phyloP scores from a whole-genome alignment of 2,113 vertebrate species.

The Diadophis punctatus region DNA sequence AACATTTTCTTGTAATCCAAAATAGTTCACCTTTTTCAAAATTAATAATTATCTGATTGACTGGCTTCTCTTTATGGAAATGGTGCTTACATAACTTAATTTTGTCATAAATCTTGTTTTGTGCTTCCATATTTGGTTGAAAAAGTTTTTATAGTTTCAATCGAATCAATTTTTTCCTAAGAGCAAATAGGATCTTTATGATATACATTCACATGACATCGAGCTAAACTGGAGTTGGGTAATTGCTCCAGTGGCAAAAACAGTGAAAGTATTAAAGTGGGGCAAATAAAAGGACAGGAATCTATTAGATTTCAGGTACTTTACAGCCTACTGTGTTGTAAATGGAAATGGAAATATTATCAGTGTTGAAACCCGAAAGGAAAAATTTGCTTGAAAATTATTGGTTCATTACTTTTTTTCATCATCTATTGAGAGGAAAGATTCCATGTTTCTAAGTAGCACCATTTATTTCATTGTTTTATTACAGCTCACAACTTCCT shows the following conservation, averaged over 20 bases:
- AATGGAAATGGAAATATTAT: neutral
- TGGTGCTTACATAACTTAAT: neutral
- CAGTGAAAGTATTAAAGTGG: neutral
- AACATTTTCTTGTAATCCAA: neutral
- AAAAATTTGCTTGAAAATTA: neutral
- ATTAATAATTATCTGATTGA: neutral
- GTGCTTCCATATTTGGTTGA: neutral
- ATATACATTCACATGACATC: neutral
- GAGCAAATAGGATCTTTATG: neutral
- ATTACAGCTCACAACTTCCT: neutral
- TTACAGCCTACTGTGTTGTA: neutral
- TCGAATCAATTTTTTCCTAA: neutral
- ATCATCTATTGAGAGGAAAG: neutral
- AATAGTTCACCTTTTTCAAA: neutral
- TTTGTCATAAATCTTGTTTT: neutral
- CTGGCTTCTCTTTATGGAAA: slow-evolving; percentile 14
- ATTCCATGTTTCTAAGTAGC: neutral
- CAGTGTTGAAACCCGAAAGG: neutral
- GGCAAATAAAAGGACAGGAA: neutral
- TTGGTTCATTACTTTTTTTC: neutral
- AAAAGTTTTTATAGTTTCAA: neutral
- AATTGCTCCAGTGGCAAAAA: neutral
- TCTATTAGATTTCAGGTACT: neutral
- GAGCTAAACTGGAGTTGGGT: neutral
- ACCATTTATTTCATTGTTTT: neutral